Evolutionary conservation across 2,113 vertebrate species (phyloP), one percentile per base, ranked within the genome.

Genomic region (Thamnaconus septentrionalis): DNA sequence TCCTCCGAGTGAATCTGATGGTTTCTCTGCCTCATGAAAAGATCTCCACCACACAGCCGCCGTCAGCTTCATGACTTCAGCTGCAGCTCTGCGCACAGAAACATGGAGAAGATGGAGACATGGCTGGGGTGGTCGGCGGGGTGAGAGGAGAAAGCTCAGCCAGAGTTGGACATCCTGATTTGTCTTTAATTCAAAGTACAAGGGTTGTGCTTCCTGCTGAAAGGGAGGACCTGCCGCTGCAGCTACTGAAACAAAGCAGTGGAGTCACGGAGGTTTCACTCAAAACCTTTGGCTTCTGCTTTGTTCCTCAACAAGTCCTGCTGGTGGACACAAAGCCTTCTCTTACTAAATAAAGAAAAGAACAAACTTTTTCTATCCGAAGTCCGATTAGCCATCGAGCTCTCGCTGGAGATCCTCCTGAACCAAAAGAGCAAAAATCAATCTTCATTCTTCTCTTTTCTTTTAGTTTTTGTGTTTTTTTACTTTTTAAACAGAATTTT

Each of bases 131-230:
- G 68, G 71, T 47, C 71, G 68, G 40, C 68, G 18, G 18, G 18
- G 18, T 44, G 9, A 43, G 7, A 54, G 75, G 70, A 79, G 69
- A 68, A 78, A 69, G 53, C 41, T 1, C 48, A 49, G 12, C 65
- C 67, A 61, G 63, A 75, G 57, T 47, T 42, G 46, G 48, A 54
- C 61, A 69, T 69, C 78, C 63, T 75, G 64, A 73, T 85, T 79
- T 78, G 61, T 77, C 72, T 81, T 89, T 87, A 88, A 87, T 84
- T 86, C 81, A 82, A 82, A 85, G 64, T 70, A 31, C 18, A 31
- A 2, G 18, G 18, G 18, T 31, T 31, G 18, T 65, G 78, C 64
- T 73, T 56, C 69, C 69, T 73, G 54, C 76, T 76, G 64, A 73
- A 62, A 42, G 69, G 66, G 7, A 56, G 69, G 53, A 6, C 42